Percentiles rank a stretch among this genome's conserved stretches.
phyloP scores from a whole-genome alignment of 2,888 invertebrate genomes.

The Amphipoea oculea region DNA sequence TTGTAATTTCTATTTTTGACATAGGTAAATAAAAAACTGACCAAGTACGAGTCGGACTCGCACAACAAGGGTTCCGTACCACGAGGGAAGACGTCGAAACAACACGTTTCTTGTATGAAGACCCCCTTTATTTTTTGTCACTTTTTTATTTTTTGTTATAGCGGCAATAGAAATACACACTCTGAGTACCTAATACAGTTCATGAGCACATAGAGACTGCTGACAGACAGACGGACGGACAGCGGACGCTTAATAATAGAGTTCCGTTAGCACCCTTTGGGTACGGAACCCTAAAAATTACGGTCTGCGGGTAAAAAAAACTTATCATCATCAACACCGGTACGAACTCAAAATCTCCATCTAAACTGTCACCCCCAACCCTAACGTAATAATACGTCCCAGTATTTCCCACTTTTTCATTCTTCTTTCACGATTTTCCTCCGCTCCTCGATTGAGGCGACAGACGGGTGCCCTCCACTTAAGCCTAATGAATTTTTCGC shows the following conservation, averaged over 20 bases:
- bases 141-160: no score
- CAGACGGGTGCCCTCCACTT: constrained; percentile 39
- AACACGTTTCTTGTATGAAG: no score
- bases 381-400: neutral
- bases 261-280: no score
- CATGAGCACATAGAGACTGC: no score
- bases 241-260: neutral
- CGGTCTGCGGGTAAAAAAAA: neutral
- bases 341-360: neutral
- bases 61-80: no score
- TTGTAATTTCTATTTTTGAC: neutral
- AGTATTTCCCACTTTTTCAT: neutral
- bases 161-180: no score
- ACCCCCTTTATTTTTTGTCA: no score
- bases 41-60: no score
- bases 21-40: neutral
- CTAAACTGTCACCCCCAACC: neutral
- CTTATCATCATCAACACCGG: neutral
- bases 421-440: constrained; percentile 2
- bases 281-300: neutral
- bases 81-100: no score
- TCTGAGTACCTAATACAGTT: no score
- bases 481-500: constrained; percentile 57
- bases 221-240: no score
- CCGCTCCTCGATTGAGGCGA: constrained; percentile 19